Evolutionary conservation across 2,888 invertebrate genomes (phyloP), one percentile per base, ranked within the genome.

Genomic region (Ochropacha duplaris): DNA sequence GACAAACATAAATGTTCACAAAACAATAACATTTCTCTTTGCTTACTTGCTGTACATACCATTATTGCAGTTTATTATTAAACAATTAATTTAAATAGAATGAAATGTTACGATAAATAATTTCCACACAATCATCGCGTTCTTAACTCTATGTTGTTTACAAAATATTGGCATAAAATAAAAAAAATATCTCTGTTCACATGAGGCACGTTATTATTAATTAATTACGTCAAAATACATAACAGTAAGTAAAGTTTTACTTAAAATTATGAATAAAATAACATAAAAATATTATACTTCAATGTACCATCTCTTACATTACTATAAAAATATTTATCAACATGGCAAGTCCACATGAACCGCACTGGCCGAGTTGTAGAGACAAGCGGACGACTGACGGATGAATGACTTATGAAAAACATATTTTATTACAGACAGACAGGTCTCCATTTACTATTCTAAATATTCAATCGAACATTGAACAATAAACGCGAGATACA

Each of bases 161-260:
- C 50, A 31, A 65, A 74, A 74, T 79, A 84, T 83, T 79, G 81
- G 78, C 82, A 81, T 84, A 79, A 75, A 74, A 78, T 75, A 74
- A 78, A 73, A 74, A 78, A 70, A 76, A 65, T 60, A 59, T 78
- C 76, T 81, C 71, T 78, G 72, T 77, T 75, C 68, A 74, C 67
- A 71, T 76, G 75, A 84, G 81, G 81, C 83, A 81, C 82, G 64
- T 73, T 74, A 67, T 74, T 70, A 66, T 75, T 72, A 69, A 71
- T 59, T 60, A 69, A 69, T 72, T 72, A 76, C 70, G 74, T 72
- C 76, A 70, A 71, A 71, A 62, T 67, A 72, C 70, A 69, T 69
- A 60, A 65, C 61, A 24, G 58, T 61, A 59, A 75, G 71, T 74
- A 62, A 69, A 65, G 59, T 66, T 71, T 61, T 69, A 72, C 71